Evolutionary conservation across 2,888 invertebrate genomes (phyloP).

Genomic region (Abrostola triplasia): DNA sequence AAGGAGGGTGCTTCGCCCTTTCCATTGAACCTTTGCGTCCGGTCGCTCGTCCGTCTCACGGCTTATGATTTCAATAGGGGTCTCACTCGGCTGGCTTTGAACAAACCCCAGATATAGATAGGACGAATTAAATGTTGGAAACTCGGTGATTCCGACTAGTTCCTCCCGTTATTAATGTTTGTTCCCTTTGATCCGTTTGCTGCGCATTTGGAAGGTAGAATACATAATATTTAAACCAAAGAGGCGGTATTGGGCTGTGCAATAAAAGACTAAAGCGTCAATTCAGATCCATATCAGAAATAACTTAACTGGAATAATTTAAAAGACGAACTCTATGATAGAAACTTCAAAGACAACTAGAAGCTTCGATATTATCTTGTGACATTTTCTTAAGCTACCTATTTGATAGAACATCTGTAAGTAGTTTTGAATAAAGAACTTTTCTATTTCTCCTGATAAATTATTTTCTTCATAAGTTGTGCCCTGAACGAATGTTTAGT

Average conservation of each 20-base stretch:
- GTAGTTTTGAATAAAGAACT: slow-evolving; percentile 12
- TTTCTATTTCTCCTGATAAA: slow-evolving; percentile 18
- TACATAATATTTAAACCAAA: slow-evolving; percentile 16
- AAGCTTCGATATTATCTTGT: too few species aligned
- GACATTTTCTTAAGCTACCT: slow-evolving; percentile 20
- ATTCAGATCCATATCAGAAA: slow-evolving; percentile 12
- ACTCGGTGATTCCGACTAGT: slow-evolving; percentile 46
- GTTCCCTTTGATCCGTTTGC: slow-evolving; percentile 45
- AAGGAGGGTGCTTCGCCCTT: slow-evolving; percentile 61
- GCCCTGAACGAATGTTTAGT: slow-evolving; percentile 20
- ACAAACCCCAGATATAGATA: slow-evolving; percentile 51
- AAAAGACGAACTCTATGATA: too few species aligned
- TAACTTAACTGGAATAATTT: too few species aligned
- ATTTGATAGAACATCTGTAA: slow-evolving; percentile 11
- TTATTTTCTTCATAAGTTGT: slow-evolving; percentile 33
- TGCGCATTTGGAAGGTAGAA: slow-evolving; percentile 21
- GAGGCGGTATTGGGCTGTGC: slow-evolving; percentile 5
- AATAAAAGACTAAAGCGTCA: slow-evolving; percentile 15
- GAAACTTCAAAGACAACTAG: too few species aligned
- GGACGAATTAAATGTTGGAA: slow-evolving; percentile 55
- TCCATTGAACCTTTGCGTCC: slow-evolving; percentile 61
- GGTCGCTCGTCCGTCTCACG: slow-evolving; percentile 52
- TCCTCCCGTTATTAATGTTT: slow-evolving; percentile 50
- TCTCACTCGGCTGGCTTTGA: slow-evolving; percentile 54
- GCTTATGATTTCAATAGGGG: slow-evolving; percentile 64